Base-by-base conservation (phyloP, 1,140 invertebrate species). In the Archivesica marissinica region DNA sequence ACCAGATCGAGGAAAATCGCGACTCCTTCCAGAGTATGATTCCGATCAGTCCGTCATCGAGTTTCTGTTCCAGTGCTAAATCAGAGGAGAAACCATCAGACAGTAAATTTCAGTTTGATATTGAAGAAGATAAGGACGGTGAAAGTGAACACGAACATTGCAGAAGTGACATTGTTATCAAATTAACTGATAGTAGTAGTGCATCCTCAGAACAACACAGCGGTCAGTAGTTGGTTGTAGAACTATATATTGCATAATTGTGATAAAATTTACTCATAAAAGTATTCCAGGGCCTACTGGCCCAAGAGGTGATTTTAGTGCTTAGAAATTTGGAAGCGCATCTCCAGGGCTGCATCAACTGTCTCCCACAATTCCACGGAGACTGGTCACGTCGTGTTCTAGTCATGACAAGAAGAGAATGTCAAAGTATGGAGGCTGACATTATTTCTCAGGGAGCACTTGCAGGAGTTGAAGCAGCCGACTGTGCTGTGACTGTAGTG, bases 1-100 rank as follows among this genome's bases (percentile, higher is more conserved):
- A 99, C 94, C 99, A 97, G 4, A 95, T 99, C 79, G 99, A 99
- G 95, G 98, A 99, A 94, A 99, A 99, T 94, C 96, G 99, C 68
- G 98, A 99, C 94, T 99, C 98, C 96, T 99, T 99, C 74, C 90
- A 93, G 93, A 97, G 96, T 47, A 95, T 95, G 94, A 96, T 96
- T 68, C 95, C 95, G 3, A 94, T 95, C 17, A 95, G 95, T 88
- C 95, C 95, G 0, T 93, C 94, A 28, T 89, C 89, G 2, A 92
- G 91, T 50, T 92, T 93, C 89, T 91, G 85, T 78, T 90, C 80
- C 86, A 84, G 79, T 47, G 86, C 85, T n/a, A 86, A 85, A 25
- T 82, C 86, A 15, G 90, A 91, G 28, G 92, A 92, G 17, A 88
- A 92, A 47, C 87, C 91, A n/a, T 88, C 92, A 52, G 91, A 93